Evolutionary conservation across 2,113 vertebrate species (phyloP), one percentile per base, ranked within the genome.

Genomic region (Semnopithecus entellus): DNA sequence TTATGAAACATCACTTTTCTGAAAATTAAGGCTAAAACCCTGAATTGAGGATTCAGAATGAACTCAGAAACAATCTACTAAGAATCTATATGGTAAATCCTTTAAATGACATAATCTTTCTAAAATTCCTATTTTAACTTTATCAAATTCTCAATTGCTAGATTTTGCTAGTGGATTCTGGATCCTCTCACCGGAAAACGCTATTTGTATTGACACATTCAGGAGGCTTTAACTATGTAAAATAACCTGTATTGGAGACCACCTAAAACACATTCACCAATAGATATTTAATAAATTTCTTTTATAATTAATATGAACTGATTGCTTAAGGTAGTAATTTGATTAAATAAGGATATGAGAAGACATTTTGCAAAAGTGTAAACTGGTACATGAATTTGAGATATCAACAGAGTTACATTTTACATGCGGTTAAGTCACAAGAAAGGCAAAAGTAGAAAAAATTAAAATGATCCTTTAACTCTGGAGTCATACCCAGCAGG

Each of bases 1-100:
- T 55, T 94, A 70, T 68, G 50, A 95, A 89, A 94, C 64, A 95
- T 57, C 55, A 90, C 25, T 83, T 86, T 82, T 64, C 57, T 79
- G 95, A 95, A 81, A 91, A 35, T 83, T 66, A 87, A 84, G 94
- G 30, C 35, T 87, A 90, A 82, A 87, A 81, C 6, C 16, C 68
- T 92, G 27, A 92, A 86, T 16, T 79, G 30, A 90, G 10, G n/a
- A 91, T 88, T 92, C 70, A 84, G 86, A 96, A 89, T 12, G 17
- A 86, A 82, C 30, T 70, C 50, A 76, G 85, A 93, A 96, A 94
- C 40, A 90, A 78, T 87, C 25, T 52, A 88, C 35, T 14, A 52
- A 83, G 59, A 90, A 81, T 35, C 73, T 43, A 35, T 30, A 83
- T 25, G n/a, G 27, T 50, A 93, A 86, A 93, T 64, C 23, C 43